Evolutionary conservation across 2,888 invertebrate species (phyloP).

Genomic region (Parnassius glacialis): DNA sequence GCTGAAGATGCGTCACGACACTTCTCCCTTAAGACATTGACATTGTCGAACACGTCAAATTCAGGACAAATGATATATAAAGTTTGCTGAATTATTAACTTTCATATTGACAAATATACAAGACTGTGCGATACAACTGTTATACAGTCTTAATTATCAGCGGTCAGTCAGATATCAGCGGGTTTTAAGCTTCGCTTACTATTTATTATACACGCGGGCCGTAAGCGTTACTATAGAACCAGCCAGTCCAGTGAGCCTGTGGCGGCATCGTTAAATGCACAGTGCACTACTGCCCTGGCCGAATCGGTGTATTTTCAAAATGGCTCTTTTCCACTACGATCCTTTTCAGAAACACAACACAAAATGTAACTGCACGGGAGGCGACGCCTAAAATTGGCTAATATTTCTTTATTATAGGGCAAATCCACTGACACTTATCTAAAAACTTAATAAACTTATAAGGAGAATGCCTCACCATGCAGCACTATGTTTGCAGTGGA

Average conservation of each 20-base stretch:
- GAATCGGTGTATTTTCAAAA: conserved; percentile 92
- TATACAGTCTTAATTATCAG: too few species aligned
- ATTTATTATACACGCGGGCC: too few species aligned
- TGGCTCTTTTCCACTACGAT: conserved; percentile 91
- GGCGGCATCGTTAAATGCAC: conserved; percentile 70
- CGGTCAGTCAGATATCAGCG: too few species aligned
- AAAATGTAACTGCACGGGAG: conserved; percentile 79
- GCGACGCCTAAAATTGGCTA: conserved; percentile 36
- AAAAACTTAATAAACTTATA: conserved; percentile 35
- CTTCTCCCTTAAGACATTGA: too few species aligned
- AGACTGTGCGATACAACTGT: too few species aligned
- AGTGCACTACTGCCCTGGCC: conserved; percentile 66
- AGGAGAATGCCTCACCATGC: conserved; percentile 39
- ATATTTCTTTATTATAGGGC: conserved; percentile 20
- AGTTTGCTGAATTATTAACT: too few species aligned
- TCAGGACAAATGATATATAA: too few species aligned
- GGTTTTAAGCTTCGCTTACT: too few species aligned
- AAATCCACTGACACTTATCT: conserved; percentile 45
- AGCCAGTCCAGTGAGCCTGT: conserved; percentile 51
- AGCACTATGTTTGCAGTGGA: conserved; percentile 67
- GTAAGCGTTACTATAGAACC: conserved; percentile 32
- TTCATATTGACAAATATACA: too few species aligned
- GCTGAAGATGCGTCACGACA: too few species aligned
- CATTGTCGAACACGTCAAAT: too few species aligned
- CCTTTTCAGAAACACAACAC: conserved; percentile 94